Percentiles rank a stretch among this genome's conserved stretches.
phyloP scores from a whole-genome alignment of 2,888 invertebrate genomes.

The Biston betularia region DNA sequence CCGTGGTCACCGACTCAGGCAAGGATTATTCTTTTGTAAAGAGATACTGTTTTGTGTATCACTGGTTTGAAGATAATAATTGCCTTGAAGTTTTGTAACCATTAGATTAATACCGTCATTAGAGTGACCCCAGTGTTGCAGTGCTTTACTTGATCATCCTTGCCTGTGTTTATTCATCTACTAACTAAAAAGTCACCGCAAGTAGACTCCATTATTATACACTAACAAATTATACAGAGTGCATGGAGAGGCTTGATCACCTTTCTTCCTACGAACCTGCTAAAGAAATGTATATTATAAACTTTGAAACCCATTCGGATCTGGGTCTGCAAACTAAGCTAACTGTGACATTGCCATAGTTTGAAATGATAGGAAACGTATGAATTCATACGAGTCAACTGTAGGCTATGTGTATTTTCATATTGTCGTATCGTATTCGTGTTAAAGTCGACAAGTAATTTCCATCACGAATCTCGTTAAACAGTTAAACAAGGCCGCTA shows the following conservation, averaged over 20 bases:
- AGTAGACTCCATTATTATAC: constrained; percentile 71
- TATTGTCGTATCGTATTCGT: constrained; percentile 18
- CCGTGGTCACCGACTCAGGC: constrained; percentile 87
- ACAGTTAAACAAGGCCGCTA: constrained; percentile 28
- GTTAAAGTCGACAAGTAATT: constrained; percentile 12
- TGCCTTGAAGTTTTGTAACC: constrained; percentile 84
- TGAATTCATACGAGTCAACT: neutral
- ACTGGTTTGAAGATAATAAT: constrained; percentile 82
- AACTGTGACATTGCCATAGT: constrained; percentile 6
- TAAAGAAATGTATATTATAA: constrained; percentile 34
- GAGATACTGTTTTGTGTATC: constrained; percentile 84
- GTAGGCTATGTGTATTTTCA: constrained; percentile 23
- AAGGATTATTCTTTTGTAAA: constrained; percentile 87
- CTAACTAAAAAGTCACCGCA: constrained; percentile 80
- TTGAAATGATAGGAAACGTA: neutral
- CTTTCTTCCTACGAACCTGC: constrained; percentile 52
- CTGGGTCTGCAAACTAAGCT: constrained; percentile 48
- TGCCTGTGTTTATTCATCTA: constrained; percentile 86
- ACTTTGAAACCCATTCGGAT: constrained; percentile 54
- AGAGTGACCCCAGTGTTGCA: constrained; percentile 83
- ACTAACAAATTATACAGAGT: constrained; percentile 73
- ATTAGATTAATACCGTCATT: constrained; percentile 81
- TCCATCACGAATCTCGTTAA: constrained; percentile 23
- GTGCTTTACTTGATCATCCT: constrained; percentile 87
- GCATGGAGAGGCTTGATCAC: constrained; percentile 79